Evolutionary conservation across 2,797 vertebrate genomes (phyloP).

Genomic region (Labroides dimidiatus): DNA sequence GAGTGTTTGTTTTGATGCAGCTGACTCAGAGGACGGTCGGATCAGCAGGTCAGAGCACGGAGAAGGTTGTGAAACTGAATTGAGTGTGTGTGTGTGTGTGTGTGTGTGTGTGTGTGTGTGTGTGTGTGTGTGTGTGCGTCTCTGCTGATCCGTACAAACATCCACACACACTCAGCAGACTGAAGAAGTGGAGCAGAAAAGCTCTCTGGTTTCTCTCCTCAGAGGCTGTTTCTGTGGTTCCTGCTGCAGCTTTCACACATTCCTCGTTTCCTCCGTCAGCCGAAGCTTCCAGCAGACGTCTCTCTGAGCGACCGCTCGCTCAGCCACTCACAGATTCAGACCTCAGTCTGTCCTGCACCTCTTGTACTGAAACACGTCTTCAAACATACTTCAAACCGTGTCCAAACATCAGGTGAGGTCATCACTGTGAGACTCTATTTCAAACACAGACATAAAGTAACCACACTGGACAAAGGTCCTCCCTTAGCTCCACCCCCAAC

Average conservation of each 20-base stretch:
- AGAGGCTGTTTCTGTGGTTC: slow-evolving; percentile 28
- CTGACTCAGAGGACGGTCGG: slow-evolving; percentile 36
- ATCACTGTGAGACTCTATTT: neutral
- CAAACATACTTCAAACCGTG: slow-evolving; percentile 5
- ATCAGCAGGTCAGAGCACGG: slow-evolving; percentile 47
- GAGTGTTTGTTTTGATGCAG: slow-evolving; percentile 31
- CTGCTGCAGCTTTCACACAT: slow-evolving; percentile 24
- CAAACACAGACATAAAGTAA: no score
- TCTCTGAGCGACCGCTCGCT: slow-evolving; percentile 9
- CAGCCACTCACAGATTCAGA: slow-evolving; percentile 14
- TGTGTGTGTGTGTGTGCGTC: slow-evolving; percentile 4
- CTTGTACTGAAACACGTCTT: slow-evolving; percentile 4
- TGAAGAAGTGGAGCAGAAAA: slow-evolving; percentile 37
- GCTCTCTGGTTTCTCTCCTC: slow-evolving; percentile 18
- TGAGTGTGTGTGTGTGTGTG: slow-evolving; percentile 9
- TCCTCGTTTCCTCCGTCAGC: slow-evolving; percentile 20
- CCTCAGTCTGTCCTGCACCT: slow-evolving; percentile 13
- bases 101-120: neutral
- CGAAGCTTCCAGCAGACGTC: slow-evolving; percentile 8
- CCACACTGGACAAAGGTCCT: no score
- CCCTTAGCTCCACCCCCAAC: no score
- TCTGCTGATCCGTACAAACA: slow-evolving; percentile 23
- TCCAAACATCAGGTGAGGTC: neutral
- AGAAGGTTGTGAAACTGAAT: no score
- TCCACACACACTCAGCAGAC: slow-evolving; percentile 41